These are phyloP conservation scores for Troides helena DNA, from an alignment of 2,888 invertebrate species.

Conservation along the genomic window DNA sequence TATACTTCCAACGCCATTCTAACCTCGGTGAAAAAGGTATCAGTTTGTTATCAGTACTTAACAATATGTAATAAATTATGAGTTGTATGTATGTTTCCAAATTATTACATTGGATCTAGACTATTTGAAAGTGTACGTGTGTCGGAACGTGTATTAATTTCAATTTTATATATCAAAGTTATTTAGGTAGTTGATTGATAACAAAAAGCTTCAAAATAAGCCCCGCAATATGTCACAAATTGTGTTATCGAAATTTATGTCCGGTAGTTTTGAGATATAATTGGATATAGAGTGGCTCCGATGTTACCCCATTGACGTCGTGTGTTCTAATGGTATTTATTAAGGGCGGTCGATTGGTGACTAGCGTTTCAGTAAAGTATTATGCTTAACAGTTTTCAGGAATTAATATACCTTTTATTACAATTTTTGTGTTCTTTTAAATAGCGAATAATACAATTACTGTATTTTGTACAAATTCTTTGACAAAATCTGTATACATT, in stretches of 20 bases:
- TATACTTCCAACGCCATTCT: no score
- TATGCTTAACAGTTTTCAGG: conserved; percentile 43
- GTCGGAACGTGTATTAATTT: no score
- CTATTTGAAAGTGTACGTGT: no score
- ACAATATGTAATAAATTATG: no score
- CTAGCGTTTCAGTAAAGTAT: conserved; percentile 55
- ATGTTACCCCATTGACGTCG: conserved; percentile 66
- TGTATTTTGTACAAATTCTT: no score
- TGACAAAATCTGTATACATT: no score
- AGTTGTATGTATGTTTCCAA: no score
- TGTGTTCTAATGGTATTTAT: conserved; percentile 72
- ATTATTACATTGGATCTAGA: no score
- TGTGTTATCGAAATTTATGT: conserved; percentile 75
- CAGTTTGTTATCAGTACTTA: no score
- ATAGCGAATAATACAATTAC: background rate
- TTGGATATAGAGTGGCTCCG: conserved; percentile 66
- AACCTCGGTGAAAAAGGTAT: no score
- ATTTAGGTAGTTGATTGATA: background rate
- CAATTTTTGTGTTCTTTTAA: conserved; percentile 37
- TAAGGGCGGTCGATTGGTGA: conserved; percentile 69
- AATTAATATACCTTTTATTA: conserved; percentile 65
- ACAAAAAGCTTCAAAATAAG: conserved; percentile 1
- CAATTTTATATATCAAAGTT: no score
- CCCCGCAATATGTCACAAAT: conserved; percentile 47
- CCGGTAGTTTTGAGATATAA: conserved; percentile 72